phyloP scores from a whole-genome alignment of 2,888 invertebrate species.

The Synergus japonicus region DNA sequence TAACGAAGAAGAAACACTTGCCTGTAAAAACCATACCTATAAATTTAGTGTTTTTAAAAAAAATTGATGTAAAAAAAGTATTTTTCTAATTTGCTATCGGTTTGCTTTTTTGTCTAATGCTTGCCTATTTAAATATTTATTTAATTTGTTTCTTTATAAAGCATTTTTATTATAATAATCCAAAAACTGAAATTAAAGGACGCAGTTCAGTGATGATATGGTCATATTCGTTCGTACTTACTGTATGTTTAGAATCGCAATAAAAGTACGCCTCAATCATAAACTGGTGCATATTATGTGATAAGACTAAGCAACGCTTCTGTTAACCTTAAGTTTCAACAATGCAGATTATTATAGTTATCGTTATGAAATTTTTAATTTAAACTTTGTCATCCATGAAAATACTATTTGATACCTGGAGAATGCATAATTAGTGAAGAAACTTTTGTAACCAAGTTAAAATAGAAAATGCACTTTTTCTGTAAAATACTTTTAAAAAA shows the following conservation, averaged over 20 bases:
- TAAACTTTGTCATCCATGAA: neutral
- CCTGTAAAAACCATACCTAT: no score
- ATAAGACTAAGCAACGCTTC: neutral
- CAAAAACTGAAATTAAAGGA: neutral
- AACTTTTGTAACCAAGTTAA: neutral
- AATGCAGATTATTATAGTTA: neutral
- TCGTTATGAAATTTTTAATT: neutral
- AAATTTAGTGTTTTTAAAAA: no score
- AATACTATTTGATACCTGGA: neutral
- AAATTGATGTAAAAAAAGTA: neutral
- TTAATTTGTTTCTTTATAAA: neutral
- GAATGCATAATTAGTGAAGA: no score
- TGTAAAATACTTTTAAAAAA: neutral
- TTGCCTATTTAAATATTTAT: neutral
- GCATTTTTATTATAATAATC: neutral
- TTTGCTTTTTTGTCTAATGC: neutral
- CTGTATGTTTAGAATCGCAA: neutral
- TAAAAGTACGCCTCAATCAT: neutral
- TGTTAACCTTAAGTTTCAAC: neutral
- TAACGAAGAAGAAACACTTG: no score
- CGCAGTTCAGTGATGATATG: neutral
- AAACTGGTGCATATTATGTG: conserved; percentile 2
- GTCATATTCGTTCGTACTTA: neutral
- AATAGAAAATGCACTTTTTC: neutral
- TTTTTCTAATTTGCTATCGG: neutral